These are phyloP conservation scores for Pycnomerus fuliginosus DNA, from an alignment of 2,888 invertebrate species.

Conservation along the genomic window DNA sequence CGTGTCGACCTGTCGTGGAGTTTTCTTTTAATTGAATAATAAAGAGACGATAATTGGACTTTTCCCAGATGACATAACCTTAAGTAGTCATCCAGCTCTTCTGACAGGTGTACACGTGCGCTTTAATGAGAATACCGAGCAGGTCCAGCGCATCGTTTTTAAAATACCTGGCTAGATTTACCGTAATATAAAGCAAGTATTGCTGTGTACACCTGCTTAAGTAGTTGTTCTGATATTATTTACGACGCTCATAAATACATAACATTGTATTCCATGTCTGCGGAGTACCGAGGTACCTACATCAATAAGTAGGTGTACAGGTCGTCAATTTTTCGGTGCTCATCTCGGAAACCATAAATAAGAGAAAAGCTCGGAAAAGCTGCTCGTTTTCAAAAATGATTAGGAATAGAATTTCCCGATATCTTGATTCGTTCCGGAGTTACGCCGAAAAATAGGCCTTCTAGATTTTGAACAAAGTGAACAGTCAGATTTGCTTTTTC, in stretches of 20 bases:
- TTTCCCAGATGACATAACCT: conserved; percentile 26
- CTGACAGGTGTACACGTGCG: conserved; percentile 27
- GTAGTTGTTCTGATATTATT: conserved; percentile 21
- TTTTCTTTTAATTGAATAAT: conserved; percentile 4
- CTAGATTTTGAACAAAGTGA: too few species aligned
- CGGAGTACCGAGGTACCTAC: too few species aligned
- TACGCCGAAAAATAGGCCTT: too few species aligned
- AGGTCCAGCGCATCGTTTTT: conserved; percentile 26
- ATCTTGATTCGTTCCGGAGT: too few species aligned
- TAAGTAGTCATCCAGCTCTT: conserved; percentile 23
- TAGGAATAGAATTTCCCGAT: too few species aligned
- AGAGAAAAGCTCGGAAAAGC: too few species aligned
- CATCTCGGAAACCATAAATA: too few species aligned
- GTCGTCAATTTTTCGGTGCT: too few species aligned
- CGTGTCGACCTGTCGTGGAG: conserved; percentile 11
- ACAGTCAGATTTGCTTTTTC: too few species aligned
- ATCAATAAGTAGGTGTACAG: too few species aligned
- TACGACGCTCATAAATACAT: conserved; percentile 18
- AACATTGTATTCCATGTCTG: conserved; percentile 10
- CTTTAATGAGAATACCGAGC: conserved; percentile 20
- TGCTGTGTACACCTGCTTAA: conserved; percentile 25
- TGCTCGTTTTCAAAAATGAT: too few species aligned
- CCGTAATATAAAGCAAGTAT: conserved; percentile 25
- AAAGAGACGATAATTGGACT: conserved; percentile 17
- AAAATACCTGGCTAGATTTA: conserved; percentile 26